Evolutionary conservation across 2,888 invertebrate genomes (phyloP), one percentile per base, ranked within the genome.

Genomic region (Caenorhabditis sp.): DNA sequence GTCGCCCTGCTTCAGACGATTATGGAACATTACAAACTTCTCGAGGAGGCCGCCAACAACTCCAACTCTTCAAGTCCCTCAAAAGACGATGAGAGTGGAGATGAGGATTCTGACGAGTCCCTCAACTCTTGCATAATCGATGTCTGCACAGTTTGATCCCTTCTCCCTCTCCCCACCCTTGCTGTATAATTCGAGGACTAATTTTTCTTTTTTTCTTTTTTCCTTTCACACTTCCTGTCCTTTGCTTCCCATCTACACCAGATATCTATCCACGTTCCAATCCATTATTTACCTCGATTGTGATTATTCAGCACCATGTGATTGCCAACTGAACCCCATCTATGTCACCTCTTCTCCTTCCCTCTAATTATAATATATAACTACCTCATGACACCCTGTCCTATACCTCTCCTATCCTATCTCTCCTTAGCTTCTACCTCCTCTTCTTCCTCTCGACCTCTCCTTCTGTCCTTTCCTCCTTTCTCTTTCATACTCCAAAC

Each of bases 111-210:
- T n/a, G n/a, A n/a, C n/a, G 68, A 78, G 32, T 51, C 51, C 50
- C 44, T 80, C 26, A 69, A 77, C 47, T 70, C 82, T 1, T 55
- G 70, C 26, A 80, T 85, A 24, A 85, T 85, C 32, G 85, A 85
- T 56, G 85, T 85, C 5, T 81, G 80, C 61, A 70, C 83, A 18
- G 83, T 85, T 15, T 85, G 65, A 74, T 60, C 13, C 40, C 13
- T 40, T 40, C 13, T 13, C 40, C 40, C 2, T 13, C 13, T 40
- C 40, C 9, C 32, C 18, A 47, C 37, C 35, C 18, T 69, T 68
- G 77, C 77, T 77, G 77, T 77, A 77, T 56, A 77, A 77, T 69
- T 76, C 76, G 76, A 76, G 76, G 76, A 76, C 76, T 64, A 18
- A 1, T 32, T 67, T 53, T 32, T 22, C 50, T 37, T 58, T 20